A percentile compares a stretch with the other conserved stretches of the same genome.
These are phyloP conservation scores for Rhabditoides inermis DNA, from an alignment of 2,888 invertebrate genomes.

Conservation along the genomic window DNA sequence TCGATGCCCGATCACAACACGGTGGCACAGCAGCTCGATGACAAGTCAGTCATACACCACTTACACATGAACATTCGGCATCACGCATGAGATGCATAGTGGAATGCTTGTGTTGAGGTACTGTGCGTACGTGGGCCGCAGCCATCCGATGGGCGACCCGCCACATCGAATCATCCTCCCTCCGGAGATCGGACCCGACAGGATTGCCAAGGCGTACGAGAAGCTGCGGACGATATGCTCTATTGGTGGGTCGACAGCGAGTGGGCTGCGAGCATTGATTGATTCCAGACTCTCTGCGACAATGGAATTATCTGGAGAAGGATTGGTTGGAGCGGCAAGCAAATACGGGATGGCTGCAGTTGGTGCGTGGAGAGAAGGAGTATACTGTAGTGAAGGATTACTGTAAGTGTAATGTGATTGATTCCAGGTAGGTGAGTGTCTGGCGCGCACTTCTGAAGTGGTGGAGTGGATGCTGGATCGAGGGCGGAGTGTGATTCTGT, in stretches of 20 bases:
- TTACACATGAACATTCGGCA: too few relatives aligned
- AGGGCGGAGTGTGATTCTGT: conserved; percentile 20
- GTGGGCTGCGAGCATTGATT: background rate
- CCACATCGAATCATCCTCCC: too few relatives aligned
- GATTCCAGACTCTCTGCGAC: conserved; percentile 44
- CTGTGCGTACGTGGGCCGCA: conserved; percentile 9
- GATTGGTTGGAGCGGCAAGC: conserved; percentile 58
- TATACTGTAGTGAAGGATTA: too few relatives aligned
- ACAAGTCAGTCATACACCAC: too few relatives aligned
- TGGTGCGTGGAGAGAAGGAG: conserved; percentile 64
- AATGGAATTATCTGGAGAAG: conserved; percentile 50
- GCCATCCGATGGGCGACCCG: conserved; percentile 8
- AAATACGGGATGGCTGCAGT: conserved; percentile 72
- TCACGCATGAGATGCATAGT: too few relatives aligned
- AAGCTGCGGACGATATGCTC: conserved; percentile 17
- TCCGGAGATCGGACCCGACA: too few relatives aligned
- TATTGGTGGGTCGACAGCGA: conserved; percentile 13
- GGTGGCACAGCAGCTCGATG: too few relatives aligned
- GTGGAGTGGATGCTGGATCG: conserved; percentile 20
- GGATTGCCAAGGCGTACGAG: conserved; percentile 18
- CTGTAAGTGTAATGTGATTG: too few relatives aligned
- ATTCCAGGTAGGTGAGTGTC: conserved; percentile 7
- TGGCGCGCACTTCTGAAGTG: conserved; percentile 13
- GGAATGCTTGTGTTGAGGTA: too few relatives aligned
- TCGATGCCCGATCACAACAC: conserved; percentile 4